Percentiles rank a stretch among this genome's conserved stretches.
These are phyloP conservation scores for Entomyzon cyanotis DNA, from an alignment of 2,113 vertebrate genomes.

Conservation along the genomic window DNA sequence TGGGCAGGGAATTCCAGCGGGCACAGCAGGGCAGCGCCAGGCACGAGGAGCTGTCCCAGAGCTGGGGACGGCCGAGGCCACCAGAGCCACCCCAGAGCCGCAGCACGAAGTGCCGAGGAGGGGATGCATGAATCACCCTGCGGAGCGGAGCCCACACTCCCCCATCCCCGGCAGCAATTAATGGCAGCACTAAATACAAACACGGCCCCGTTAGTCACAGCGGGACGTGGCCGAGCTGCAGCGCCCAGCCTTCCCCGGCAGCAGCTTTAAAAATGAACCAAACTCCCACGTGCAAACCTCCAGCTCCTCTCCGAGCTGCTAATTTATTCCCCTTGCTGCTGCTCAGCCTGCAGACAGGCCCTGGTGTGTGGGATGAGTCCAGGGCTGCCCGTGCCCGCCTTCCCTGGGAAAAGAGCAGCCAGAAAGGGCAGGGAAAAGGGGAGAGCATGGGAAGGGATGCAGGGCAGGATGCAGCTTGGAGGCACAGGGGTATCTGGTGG, in stretches of 20 bases:
- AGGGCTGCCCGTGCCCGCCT: neutral
- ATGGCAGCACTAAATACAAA: neutral
- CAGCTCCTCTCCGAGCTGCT: constrained; percentile 22
- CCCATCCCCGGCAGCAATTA: neutral
- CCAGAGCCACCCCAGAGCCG: neutral
- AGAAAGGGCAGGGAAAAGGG: neutral
- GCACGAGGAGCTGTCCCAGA: neutral
- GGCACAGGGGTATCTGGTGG: neutral
- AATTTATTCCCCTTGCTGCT: constrained; percentile 41
- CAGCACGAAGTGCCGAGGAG: neutral
- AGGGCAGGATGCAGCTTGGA: neutral
- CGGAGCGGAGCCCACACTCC: neutral
- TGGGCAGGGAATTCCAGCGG: neutral
- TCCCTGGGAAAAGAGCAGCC: neutral
- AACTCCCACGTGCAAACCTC: constrained; percentile 48
- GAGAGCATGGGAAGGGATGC: neutral
- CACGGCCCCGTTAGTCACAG: neutral
- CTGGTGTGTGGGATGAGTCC: neutral
- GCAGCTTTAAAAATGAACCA: neutral
- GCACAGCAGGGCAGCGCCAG: rapidly evolving
- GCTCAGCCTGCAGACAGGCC: constrained; percentile 37
- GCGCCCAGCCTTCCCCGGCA: neutral
- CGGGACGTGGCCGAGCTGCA: neutral
- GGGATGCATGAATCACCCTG: neutral
- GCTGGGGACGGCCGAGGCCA: neutral